Evolutionary conservation across 2,113 vertebrate genomes (phyloP).

Genomic region (Lynx canadensis): DNA sequence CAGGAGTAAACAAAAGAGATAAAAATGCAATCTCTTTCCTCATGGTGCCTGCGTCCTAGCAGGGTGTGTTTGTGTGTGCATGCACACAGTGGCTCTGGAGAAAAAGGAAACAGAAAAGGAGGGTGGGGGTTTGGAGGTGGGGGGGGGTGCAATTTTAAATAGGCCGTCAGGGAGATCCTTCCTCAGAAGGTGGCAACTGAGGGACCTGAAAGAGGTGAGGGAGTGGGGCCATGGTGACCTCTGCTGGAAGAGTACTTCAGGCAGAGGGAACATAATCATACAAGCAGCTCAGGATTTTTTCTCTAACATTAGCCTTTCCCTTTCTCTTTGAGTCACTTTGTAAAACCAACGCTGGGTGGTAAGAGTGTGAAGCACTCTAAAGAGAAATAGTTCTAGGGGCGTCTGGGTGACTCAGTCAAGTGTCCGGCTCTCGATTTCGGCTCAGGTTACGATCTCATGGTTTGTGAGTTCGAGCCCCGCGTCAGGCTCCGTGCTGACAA

Average conservation of each 20-base stretch:
- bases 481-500: no score
- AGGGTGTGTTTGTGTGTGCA: rapidly evolving
- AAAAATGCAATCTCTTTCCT: background rate
- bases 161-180: background rate
- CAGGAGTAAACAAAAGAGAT: background rate
- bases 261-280: background rate
- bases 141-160: background rate
- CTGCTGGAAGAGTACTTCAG: background rate
- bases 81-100: background rate
- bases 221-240: background rate
- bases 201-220: background rate
- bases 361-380: background rate
- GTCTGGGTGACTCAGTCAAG: no score
- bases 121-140: background rate
- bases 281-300: background rate
- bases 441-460: no score
- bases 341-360: background rate
- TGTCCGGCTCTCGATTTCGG: no score
- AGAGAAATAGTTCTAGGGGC: background rate
- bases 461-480: no score
- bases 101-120: background rate
- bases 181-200: background rate
- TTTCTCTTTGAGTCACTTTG: background rate
- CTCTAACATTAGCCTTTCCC: background rate
- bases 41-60: background rate